Conservation (phyloP, 2,888 invertebrate species). For the Drepanosiphum platanoidis region DNA sequence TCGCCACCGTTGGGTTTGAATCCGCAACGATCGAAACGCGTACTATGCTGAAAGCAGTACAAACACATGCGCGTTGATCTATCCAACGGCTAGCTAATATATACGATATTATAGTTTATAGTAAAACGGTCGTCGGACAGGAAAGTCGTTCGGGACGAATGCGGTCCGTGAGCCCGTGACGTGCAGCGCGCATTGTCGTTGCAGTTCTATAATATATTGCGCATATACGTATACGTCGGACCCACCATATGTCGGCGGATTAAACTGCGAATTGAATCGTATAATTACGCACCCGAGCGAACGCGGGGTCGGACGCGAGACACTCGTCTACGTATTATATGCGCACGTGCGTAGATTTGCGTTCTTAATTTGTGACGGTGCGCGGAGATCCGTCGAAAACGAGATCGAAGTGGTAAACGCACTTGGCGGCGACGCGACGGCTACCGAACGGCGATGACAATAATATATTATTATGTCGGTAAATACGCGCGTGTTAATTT, state of each 20-base stretch:
- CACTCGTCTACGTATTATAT: too few relatives aligned
- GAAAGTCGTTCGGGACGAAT: neutral
- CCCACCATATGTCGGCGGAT: too few relatives aligned
- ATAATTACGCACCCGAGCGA: neutral
- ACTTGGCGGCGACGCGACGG: neutral
- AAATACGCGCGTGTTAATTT: neutral
- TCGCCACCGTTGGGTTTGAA: too few relatives aligned
- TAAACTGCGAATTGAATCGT: neutral
- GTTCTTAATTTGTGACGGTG: neutral
- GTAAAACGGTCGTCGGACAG: neutral
- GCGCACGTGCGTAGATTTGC: too few relatives aligned
- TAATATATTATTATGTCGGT: neutral
- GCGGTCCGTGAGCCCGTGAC: neutral
- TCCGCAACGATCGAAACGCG: too few relatives aligned
- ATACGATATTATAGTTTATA: too few relatives aligned
- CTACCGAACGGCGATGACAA: neutral
- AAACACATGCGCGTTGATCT: too few relatives aligned
- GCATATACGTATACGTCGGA: too few relatives aligned
- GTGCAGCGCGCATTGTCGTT: neutral
- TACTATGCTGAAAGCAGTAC: too few relatives aligned
- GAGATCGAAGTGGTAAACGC: neutral
- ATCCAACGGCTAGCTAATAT: too few relatives aligned
- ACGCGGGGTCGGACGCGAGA: neutral
- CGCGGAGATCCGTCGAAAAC: neutral
- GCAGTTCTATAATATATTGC: neutral